These are phyloP conservation scores for Fratercula arctica DNA, from an alignment of 2,797 vertebrate genomes.

Conservation along the genomic window DNA sequence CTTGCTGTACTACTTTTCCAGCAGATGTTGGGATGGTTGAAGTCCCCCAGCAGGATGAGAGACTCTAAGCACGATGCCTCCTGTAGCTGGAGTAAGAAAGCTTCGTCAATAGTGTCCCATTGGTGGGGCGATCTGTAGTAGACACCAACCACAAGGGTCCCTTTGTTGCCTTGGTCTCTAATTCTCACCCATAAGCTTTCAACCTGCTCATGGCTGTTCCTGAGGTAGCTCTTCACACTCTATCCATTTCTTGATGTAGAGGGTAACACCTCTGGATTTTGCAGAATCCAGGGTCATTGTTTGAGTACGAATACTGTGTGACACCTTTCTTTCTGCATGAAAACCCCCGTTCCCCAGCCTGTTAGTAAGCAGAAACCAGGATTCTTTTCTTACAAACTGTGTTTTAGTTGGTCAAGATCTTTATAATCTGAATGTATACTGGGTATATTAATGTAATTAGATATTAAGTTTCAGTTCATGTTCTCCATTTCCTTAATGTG, in stretches of 20 bases:
- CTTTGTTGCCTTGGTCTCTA: background rate
- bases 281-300: background rate
- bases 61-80: background rate
- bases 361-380: background rate
- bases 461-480: background rate
- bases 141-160: background rate
- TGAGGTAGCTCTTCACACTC: background rate
- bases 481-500: conserved; percentile 40
- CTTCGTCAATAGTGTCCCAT: background rate
- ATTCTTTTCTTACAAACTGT: background rate
- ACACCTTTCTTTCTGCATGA: background rate
- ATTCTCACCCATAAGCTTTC: background rate
- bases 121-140: background rate
- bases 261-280: background rate
- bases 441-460: background rate
- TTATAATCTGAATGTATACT: background rate
- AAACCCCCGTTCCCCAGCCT: background rate
- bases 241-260: background rate
- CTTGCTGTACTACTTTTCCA: background rate
- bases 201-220: background rate
- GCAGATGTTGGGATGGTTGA: background rate
- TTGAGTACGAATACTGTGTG: background rate
- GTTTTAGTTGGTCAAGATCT: background rate
- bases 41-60: background rate
- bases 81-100: background rate